A percentile compares a stretch with the other conserved stretches of the same genome.
These are phyloP conservation scores for Pholis gunnellus DNA, from an alignment of 2,113 vertebrate species.

Conservation along the genomic window DNA sequence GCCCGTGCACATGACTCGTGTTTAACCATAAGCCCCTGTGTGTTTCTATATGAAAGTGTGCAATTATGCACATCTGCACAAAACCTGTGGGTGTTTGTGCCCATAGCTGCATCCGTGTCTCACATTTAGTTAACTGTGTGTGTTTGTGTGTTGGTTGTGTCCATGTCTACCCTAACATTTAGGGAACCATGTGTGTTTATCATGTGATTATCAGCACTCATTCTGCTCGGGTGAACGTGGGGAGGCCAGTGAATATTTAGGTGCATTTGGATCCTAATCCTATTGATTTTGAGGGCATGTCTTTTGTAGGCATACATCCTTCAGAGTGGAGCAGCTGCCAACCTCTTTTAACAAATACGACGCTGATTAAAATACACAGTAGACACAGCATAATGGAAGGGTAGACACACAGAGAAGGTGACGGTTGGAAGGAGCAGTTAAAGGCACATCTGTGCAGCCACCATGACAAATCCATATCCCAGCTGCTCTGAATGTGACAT, in stretches of 20 bases:
- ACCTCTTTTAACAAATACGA: background rate
- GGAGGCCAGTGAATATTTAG: background rate
- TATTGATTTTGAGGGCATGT: background rate
- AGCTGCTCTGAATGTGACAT: conserved; percentile 12
- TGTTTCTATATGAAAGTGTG: background rate
- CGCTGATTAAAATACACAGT: background rate
- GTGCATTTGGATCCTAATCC: background rate
- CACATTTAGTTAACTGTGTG: background rate
- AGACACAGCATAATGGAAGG: background rate
- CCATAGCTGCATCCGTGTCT: background rate
- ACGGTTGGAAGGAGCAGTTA: conserved; percentile 1
- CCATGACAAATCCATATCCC: conserved; percentile 13
- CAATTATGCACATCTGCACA: background rate
- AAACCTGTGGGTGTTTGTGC: background rate
- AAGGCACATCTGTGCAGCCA: conserved; percentile 12
- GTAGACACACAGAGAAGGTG: background rate
- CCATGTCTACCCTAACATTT: background rate
- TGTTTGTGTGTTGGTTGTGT: background rate
- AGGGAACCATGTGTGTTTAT: background rate
- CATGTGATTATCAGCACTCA: background rate
- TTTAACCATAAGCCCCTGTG: background rate
- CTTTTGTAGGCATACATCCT: background rate
- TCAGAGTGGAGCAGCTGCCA: background rate
- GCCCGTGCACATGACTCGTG: background rate
- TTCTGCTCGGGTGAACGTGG: background rate